A percentile compares a stretch with the other conserved stretches of the same genome.
Conservation (phyloP, 1,140 invertebrate genomes). For the Bombus picipes region DNA sequence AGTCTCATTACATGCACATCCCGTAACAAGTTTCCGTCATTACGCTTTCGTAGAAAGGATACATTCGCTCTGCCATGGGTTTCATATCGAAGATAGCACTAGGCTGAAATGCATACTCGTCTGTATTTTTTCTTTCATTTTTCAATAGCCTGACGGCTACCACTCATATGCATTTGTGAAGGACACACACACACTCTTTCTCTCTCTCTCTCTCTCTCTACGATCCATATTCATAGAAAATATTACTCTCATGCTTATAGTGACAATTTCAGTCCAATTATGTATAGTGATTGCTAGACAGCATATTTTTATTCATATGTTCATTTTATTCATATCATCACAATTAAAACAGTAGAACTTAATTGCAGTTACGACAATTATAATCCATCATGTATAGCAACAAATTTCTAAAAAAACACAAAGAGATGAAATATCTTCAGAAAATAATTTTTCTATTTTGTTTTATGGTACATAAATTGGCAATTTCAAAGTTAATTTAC, state of each 20-base stretch:
- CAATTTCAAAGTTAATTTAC: too few species aligned
- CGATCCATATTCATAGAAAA: neutral
- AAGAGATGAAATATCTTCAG: too few species aligned
- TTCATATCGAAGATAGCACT: conserved; percentile 14
- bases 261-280: neutral
- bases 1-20: conserved; percentile 18
- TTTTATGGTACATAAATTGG: too few species aligned
- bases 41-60: neutral
- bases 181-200: neutral
- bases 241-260: neutral
- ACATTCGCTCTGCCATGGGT: neutral
- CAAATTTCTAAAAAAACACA: too few species aligned
- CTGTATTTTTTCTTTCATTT: conserved; percentile 4
- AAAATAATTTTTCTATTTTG: too few species aligned
- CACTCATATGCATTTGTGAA: neutral
- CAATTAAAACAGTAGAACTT: too few species aligned
- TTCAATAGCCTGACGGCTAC: conserved; percentile 16
- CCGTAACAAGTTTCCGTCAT: conserved; percentile 32
- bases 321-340: neutral
- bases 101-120: neutral
- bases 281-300: neutral
- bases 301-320: neutral
- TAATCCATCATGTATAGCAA: too few species aligned
- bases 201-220: neutral
- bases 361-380: too few species aligned